Base-by-base conservation (phyloP, 2,888 invertebrate genomes). In the Panopea generosa region DNA sequence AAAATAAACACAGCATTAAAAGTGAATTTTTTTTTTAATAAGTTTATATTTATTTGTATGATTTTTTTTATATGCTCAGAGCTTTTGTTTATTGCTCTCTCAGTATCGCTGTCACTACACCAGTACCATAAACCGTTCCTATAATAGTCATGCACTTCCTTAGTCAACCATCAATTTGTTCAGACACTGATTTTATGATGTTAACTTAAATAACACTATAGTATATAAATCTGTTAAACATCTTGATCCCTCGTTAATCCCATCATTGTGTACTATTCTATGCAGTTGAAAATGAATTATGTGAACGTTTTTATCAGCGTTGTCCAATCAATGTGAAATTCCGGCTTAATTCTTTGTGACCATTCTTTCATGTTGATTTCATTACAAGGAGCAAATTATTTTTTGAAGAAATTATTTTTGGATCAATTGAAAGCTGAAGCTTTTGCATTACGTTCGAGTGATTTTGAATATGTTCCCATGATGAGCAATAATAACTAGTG, bases 321-420 rank as follows among this genome's bases (percentile, higher is more conserved):
- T 11, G 2, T 18, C 22, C 20, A 50, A 20, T 50, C 50, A 50
- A 50, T 50, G 27, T 2, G 18, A 33, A 33, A 33, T 11, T 4
- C 33, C 33, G 11, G 53, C n/a, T 22, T 29, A 27, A 50, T 75
- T 75, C 74, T 79, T 63, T 63, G 55, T 61, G 49, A 50, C 65
- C 63, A 74, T 29, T 75, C 65, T 56, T 24, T 65, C 74, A 71
- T 62, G 71, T 63, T 74, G 77, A 70, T 78, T 71, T 53, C 53
- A 71, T 71, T 78, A 60, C 45, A 57, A 63, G 49, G 68, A 74
- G 78, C 78, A 74, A 78, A 78, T 78, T 78, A 78, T 67, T 73
- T 62, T 67, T 55, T 66, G 74, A 63, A 60, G 56, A 70, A 60
- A 66, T 78, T 50, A 55, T 59, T 68, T 47, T 56, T 33, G 33